These are phyloP conservation scores for Pollimyrus isidori DNA, from an alignment of 2,113 vertebrate genomes.

Conservation along the genomic window DNA sequence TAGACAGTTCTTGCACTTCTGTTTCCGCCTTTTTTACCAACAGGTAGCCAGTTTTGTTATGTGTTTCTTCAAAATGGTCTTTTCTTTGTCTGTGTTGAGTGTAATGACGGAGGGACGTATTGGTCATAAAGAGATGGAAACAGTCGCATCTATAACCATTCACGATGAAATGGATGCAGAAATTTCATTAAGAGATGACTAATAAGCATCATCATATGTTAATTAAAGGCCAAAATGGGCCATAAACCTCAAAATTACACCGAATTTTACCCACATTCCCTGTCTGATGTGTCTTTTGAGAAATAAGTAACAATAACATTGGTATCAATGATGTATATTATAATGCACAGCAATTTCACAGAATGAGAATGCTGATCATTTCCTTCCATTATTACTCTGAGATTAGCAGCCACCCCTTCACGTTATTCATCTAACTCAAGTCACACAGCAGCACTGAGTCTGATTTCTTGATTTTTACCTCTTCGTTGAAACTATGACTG, in stretches of 20 bases:
- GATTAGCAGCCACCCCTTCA: background rate
- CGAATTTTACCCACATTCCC: background rate
- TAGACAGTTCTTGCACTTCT: background rate
- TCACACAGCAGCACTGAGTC: background rate
- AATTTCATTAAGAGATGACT: background rate
- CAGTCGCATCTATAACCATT: background rate
- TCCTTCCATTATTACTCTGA: background rate
- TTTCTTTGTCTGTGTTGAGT: background rate
- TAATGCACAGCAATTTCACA: background rate
- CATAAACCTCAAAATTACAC: background rate
- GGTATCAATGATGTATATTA: background rate
- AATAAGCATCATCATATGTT: background rate
- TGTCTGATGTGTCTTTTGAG: background rate
- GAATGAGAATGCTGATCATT: background rate
- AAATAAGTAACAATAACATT: background rate
- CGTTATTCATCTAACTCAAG: background rate
- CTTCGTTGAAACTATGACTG: background rate
- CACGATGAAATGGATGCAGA: background rate
- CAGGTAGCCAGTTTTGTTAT: background rate
- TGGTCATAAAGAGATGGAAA: background rate
- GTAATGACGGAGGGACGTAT: background rate
- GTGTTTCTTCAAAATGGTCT: background rate
- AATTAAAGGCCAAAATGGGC: background rate
- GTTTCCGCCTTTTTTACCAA: background rate
- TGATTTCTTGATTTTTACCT: background rate